Evolutionary conservation across 2,113 vertebrate species (phyloP), one percentile per base, ranked within the genome.

Genomic region (Tinamus guttatus): DNA sequence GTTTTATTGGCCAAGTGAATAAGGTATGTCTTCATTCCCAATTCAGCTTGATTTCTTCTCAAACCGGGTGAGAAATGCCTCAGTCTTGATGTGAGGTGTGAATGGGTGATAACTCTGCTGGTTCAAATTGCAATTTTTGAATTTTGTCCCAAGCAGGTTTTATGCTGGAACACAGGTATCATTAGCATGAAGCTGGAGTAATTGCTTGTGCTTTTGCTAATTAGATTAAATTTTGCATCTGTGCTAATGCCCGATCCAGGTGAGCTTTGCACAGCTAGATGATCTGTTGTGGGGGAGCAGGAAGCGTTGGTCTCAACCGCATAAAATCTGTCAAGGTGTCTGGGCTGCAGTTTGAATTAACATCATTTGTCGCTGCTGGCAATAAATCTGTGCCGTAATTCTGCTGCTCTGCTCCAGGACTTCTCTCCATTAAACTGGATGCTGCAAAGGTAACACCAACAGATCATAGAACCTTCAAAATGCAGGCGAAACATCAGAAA

Each of bases 321-420:
- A 17, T 92, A 40, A 90, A 75, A 64, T 71, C 76, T 81, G 73
- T 28, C 76, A 75, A 51, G 0, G 0, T 88, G 76, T 68, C 38
- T 13, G 41, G 73, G 16, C 64, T 56, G 36, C 18, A 36, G 8
- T 34, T 34, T 69, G 45, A 32, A 30, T 49, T 49, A 69, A n/a
- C 43, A 16, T 87, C 41, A 87, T 87, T 69, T 62, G 71, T 93
- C 85, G 71, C 73, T 94, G 85, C 47, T 88, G 30, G 79, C 64
- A 81, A 34, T 86, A 81, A 90, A 85, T 95, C 81, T 95, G 41
- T 86, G 68, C 45, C 38, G 27, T 49, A 36, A 36, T 94, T 41
- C 28, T 56, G n/a, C 69, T 83, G 49, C 58, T 87, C 41, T 81
- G 32, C 38, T 81, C 59, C 1, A 1, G 62, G 40, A 41, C 51